phyloP scores from a whole-genome alignment of 2,888 invertebrate species.

The Incurvaria masculella region DNA sequence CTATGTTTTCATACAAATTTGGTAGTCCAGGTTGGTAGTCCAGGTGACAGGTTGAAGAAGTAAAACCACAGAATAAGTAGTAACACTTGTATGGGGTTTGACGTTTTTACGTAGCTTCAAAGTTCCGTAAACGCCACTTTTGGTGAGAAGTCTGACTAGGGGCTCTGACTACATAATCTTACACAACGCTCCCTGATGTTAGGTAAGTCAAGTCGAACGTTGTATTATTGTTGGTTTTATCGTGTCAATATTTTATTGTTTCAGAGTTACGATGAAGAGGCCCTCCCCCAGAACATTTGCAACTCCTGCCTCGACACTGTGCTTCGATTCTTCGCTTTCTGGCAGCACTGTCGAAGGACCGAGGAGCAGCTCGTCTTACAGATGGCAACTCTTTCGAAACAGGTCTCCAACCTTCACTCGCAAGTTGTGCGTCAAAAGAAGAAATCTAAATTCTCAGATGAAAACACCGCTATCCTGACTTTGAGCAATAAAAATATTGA shows the following conservation, averaged over 20 bases:
- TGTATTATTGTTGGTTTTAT: no score
- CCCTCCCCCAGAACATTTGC: background rate
- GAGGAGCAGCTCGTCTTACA: background rate
- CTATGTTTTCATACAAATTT: no score
- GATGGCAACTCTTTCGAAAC: background rate
- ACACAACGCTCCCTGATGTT: no score
- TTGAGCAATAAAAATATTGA: background rate
- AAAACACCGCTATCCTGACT: background rate
- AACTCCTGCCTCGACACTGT: background rate
- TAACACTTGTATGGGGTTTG: no score
- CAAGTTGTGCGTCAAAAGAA: background rate
- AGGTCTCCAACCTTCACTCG: background rate
- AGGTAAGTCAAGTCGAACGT: no score
- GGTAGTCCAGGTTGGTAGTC: no score
- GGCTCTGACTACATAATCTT: background rate
- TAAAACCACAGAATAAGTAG: no score
- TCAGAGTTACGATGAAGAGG: background rate
- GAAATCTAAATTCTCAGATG: background rate
- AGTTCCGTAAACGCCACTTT: no score
- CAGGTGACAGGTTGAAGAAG: no score
- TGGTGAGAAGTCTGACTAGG: no score
- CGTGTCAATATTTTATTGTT: background rate
- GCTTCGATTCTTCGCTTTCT: background rate
- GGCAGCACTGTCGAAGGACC: background rate
- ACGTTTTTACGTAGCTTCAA: no score